A percentile compares a stretch with the other conserved stretches of the same genome.
These are phyloP conservation scores for Xestoiulus laeticollis DNA, from an alignment of 2,888 invertebrate genomes.

Conservation along the genomic window DNA sequence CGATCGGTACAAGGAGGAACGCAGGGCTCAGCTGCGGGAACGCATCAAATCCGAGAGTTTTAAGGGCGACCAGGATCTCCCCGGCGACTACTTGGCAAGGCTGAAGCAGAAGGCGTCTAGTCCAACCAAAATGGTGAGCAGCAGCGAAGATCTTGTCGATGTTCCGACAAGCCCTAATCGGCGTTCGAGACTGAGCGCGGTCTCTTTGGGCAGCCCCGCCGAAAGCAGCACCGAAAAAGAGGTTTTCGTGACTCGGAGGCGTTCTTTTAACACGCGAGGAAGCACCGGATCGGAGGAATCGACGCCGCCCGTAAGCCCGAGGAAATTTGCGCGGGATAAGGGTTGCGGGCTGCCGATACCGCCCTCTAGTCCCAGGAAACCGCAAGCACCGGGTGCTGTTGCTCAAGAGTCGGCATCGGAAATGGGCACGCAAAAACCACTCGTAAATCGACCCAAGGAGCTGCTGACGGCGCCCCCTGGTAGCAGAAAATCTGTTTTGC, in stretches of 20 bases:
- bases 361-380: slow-evolving; percentile 32
- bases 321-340: slow-evolving; percentile 8
- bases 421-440: not conserved
- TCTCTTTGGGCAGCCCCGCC: slow-evolving; percentile 31
- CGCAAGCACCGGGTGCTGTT: not conserved
- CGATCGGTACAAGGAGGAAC: slow-evolving; percentile 89
- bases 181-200: slow-evolving; percentile 31
- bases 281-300: slow-evolving; percentile 44
- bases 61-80: slow-evolving; percentile 68
- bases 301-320: slow-evolving; percentile 1
- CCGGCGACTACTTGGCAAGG: slow-evolving; percentile 69
- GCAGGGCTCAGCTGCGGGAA: slow-evolving; percentile 83
- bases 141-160: slow-evolving; percentile 36
- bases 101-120: slow-evolving; percentile 66
- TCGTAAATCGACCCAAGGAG: slow-evolving; percentile 18
- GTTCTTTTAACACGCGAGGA: slow-evolving; percentile 47
- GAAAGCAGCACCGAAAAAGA: slow-evolving; percentile 34
- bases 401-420: not conserved
- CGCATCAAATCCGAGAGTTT: slow-evolving; percentile 77
- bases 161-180: slow-evolving; percentile 45
- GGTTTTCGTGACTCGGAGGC: slow-evolving; percentile 30
- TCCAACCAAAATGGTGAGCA: slow-evolving; percentile 55
- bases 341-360: slow-evolving; percentile 49
- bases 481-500: not conserved
- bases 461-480: slow-evolving; percentile 30